Evolutionary conservation across 2,113 vertebrate genomes (phyloP).

Genomic region (Hippocampus mohnikei): DNA sequence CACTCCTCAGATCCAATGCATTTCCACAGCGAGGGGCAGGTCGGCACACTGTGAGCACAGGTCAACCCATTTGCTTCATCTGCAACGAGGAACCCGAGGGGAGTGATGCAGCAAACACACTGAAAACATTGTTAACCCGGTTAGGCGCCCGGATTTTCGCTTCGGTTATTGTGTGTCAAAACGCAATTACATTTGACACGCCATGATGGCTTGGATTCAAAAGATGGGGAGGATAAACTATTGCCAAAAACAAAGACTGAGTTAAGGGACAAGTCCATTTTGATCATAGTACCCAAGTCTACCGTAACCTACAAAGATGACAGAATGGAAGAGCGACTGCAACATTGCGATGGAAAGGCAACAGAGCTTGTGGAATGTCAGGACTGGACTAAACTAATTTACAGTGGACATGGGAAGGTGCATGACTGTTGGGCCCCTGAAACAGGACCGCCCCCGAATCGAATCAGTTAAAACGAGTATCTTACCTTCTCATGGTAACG

Average conservation of each 20-base stretch:
- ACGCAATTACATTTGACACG: neutral
- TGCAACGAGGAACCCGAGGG: constrained; percentile 57
- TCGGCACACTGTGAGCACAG: constrained; percentile 53
- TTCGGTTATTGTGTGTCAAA: neutral
- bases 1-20: constrained; percentile 60
- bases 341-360: neutral
- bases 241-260: neutral
- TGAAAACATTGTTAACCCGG: constrained; percentile 58
- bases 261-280: neutral
- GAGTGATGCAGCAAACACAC: constrained; percentile 20
- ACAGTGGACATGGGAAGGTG: neutral
- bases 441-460: neutral
- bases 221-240: neutral
- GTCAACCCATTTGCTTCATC: constrained; percentile 65
- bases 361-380: neutral
- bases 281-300: neutral
- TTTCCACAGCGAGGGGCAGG: constrained; percentile 68
- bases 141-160: constrained; percentile 24
- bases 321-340: too few relatives aligned
- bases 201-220: too few relatives aligned
- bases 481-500: constrained; percentile 96
- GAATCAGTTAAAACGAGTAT: neutral
- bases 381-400: neutral
- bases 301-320: too few relatives aligned
- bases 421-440: neutral